Conservation (phyloP, 2,797 vertebrate genomes). For the Chelonia mydas region DNA sequence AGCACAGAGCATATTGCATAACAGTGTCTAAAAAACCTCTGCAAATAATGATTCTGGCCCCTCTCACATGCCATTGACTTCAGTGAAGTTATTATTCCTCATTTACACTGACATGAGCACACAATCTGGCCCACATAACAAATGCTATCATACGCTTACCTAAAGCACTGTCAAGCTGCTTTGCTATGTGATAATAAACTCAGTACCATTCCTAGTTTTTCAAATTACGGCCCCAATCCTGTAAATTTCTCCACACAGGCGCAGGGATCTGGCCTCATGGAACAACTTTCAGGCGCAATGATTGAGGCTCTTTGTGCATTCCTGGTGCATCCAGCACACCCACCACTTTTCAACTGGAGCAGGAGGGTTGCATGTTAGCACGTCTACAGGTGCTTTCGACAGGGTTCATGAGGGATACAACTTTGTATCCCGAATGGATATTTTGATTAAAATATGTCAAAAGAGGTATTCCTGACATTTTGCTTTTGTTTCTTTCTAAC, state of each 20-base stretch:
- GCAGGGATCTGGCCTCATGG: background rate
- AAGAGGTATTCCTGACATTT: constrained; percentile 53
- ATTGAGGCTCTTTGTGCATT: accelerated
- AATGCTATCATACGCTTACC: background rate
- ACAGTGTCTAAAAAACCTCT: background rate
- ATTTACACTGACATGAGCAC: background rate
- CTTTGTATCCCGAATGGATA: background rate
- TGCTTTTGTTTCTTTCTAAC: constrained; percentile 64
- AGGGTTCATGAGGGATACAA: background rate
- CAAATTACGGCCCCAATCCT: background rate
- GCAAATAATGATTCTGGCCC: background rate
- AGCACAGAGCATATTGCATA: background rate
- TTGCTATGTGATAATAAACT: background rate
- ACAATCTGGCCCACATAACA: background rate
- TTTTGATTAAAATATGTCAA: constrained; percentile 57
- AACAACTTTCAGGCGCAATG: background rate
- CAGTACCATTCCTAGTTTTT: background rate
- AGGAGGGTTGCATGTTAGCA: too few relatives aligned
- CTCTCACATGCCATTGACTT: background rate
- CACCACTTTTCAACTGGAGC: background rate
- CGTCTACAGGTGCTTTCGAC: background rate
- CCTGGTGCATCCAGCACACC: background rate
- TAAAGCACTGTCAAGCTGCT: background rate
- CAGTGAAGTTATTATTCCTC: background rate
- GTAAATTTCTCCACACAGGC: background rate